Conservation (phyloP, 2,113 vertebrate genomes). For the Stegastes partitus region DNA sequence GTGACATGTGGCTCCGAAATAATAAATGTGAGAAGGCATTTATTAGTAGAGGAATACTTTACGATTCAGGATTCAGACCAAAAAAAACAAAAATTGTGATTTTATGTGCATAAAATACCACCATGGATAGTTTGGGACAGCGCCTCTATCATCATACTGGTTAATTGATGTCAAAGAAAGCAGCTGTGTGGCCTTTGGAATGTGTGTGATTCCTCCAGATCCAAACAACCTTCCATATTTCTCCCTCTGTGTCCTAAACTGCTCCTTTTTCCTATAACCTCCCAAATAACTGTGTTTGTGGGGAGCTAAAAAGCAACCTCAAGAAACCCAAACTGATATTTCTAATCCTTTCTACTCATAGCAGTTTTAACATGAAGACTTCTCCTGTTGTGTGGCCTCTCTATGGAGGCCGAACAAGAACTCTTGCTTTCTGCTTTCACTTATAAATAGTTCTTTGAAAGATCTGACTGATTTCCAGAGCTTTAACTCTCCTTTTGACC, state of each 20-base stretch:
- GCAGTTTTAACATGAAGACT: not conserved
- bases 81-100: too few species aligned
- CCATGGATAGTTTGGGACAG: too few species aligned
- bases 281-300: not conserved
- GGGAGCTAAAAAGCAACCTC: not conserved
- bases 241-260: conserved; percentile 15
- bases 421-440: not conserved
- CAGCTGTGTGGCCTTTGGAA: not conserved
- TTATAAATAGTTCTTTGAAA: not conserved
- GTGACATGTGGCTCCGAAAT: too few species aligned
- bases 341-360: not conserved
- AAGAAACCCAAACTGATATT: not conserved
- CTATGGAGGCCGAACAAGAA: not conserved
- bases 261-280: not conserved
- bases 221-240: not conserved
- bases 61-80: too few species aligned
- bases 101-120: too few species aligned
- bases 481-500: conserved; percentile 36
- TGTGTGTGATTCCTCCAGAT: not conserved
- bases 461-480: conserved; percentile 3
- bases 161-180: too few species aligned
- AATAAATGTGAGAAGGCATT: too few species aligned
- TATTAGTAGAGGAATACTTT: too few species aligned
- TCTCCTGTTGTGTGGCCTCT: not conserved
- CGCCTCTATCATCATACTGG: too few species aligned